A percentile compares a stretch with the other conserved stretches of the same genome.
These are phyloP conservation scores for Gallirallus australis DNA, from an alignment of 2,797 vertebrate species.

Conservation along the genomic window DNA sequence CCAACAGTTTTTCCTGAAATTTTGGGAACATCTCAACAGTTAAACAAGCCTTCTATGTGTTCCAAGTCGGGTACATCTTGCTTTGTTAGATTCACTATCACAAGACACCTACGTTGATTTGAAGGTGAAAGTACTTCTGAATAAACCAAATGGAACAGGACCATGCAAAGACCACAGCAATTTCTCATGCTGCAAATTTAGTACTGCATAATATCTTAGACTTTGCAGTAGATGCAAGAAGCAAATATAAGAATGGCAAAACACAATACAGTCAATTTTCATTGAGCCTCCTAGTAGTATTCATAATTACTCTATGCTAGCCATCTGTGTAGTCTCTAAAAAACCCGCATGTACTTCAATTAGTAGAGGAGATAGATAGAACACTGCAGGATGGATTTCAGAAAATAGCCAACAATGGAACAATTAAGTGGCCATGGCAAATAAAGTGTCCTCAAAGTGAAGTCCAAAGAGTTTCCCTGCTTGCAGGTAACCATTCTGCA, in stretches of 20 bases:
- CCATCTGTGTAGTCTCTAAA: neutral
- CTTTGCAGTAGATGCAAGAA: neutral
- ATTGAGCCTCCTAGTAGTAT: neutral
- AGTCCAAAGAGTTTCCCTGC: neutral
- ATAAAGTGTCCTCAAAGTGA: neutral
- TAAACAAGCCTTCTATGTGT: neutral
- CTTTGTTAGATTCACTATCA: neutral
- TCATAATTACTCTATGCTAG: neutral
- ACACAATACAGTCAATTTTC: neutral
- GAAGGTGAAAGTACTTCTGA: neutral
- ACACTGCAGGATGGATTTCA: neutral
- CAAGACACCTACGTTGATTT: fast-evolving
- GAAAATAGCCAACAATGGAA: neutral
- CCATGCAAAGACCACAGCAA: neutral
- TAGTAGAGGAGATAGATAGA: neutral
- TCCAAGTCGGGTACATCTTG: neutral
- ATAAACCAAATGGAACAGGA: neutral
- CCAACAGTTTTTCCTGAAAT: neutral
- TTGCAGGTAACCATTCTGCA: neutral
- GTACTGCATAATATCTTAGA: neutral
- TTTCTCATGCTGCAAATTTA: neutral
- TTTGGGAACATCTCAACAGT: neutral
- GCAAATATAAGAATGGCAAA: neutral
- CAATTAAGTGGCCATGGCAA: neutral
- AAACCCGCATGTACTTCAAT: neutral